Evolutionary conservation across 2,888 invertebrate species (phyloP).

Genomic region (Arge pagana): DNA sequence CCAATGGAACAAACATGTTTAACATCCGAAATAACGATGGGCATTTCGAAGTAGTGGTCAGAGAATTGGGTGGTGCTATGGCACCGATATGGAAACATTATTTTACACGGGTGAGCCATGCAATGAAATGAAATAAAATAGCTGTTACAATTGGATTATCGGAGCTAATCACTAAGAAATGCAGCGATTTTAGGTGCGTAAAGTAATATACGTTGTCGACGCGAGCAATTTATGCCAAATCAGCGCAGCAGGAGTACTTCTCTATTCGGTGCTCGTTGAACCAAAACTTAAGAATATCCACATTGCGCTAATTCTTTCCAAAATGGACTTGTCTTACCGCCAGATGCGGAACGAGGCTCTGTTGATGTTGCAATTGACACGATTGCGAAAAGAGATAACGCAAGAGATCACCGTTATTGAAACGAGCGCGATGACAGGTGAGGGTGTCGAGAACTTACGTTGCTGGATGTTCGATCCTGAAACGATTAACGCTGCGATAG

Average conservation of each 20-base stretch:
- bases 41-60: slow-evolving; percentile 64
- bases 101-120: slow-evolving; percentile 63
- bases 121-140: slow-evolving; percentile 3
- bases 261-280: slow-evolving; percentile 78
- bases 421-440: slow-evolving; percentile 74
- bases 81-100: slow-evolving; percentile 82
- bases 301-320: slow-evolving; percentile 72
- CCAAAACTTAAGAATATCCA: slow-evolving; percentile 70
- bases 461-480: slow-evolving; percentile 62
- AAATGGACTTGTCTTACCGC: slow-evolving; percentile 85
- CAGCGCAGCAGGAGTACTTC: slow-evolving; percentile 79
- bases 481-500: slow-evolving; percentile 22
- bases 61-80: slow-evolving; percentile 83
- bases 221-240: slow-evolving; percentile 86
- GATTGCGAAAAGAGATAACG: slow-evolving; percentile 70
- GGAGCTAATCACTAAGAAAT: neutral
- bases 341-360: slow-evolving; percentile 87
- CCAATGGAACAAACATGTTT: slow-evolving; percentile 79
- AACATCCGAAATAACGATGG: slow-evolving; percentile 64
- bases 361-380: slow-evolving; percentile 77
- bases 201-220: slow-evolving; percentile 79
- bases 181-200: slow-evolving; percentile 39
- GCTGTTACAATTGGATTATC: neutral
- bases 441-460: slow-evolving; percentile 71
- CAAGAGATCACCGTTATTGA: slow-evolving; percentile 74